Conservation (phyloP, 2,113 vertebrate species). For the Nerophis lumbriciformis region DNA sequence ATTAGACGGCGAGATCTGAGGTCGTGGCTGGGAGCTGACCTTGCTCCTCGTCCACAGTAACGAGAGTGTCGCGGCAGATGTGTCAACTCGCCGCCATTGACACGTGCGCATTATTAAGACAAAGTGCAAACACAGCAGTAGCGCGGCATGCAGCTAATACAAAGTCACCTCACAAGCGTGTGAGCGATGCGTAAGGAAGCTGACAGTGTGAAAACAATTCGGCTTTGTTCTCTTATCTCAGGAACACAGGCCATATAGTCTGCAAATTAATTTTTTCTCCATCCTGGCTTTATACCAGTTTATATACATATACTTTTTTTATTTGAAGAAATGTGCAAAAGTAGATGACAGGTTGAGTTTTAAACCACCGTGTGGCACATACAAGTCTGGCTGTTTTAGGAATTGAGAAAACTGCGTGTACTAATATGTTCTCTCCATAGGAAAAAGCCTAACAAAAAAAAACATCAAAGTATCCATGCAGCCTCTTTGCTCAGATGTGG, state of each 20-base stretch:
- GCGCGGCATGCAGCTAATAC: constrained; percentile 12
- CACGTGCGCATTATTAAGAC: constrained; percentile 27
- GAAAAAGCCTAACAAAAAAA: constrained; percentile 53
- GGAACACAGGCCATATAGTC: constrained; percentile 15
- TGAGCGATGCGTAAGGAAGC: constrained; percentile 22
- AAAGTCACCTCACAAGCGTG: constrained; percentile 43
- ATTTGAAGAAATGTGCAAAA: too few relatives aligned
- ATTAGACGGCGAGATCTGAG: constrained; percentile 24
- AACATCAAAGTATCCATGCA: constrained; percentile 59
- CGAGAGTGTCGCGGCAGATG: constrained; percentile 13
- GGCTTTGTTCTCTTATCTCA: constrained; percentile 32
- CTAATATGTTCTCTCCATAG: constrained; percentile 54
- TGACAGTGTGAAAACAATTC: constrained; percentile 36
- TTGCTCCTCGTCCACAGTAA: constrained; percentile 16
- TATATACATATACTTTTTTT: too few relatives aligned
- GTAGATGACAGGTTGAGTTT: too few relatives aligned
- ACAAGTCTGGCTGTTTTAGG: background rate
- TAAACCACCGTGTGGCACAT: too few relatives aligned
- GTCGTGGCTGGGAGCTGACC: constrained; percentile 13
- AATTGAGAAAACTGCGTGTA: constrained; percentile 23
- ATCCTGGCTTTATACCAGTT: background rate
- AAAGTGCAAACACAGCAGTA: constrained; percentile 46
- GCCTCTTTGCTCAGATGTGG: constrained; percentile 50
- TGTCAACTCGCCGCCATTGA: constrained; percentile 16
- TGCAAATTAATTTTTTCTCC: background rate